These are phyloP conservation scores for Gryllus bimaculatus DNA, from an alignment of 1,140 invertebrate species.

Conservation along the genomic window DNA sequence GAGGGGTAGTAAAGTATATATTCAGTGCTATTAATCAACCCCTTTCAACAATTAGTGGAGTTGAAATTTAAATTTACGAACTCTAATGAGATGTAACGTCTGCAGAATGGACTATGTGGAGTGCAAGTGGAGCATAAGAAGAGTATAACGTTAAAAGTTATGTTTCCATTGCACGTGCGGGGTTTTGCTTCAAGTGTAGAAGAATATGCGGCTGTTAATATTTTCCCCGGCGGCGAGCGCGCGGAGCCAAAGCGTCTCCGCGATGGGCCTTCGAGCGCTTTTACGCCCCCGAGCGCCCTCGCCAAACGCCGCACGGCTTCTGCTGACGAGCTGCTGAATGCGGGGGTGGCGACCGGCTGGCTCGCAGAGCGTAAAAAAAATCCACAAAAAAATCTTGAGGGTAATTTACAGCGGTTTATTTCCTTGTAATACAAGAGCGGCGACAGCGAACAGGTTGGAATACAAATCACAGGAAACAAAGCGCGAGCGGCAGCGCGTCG, in stretches of 20 bases:
- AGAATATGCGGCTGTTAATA: not conserved
- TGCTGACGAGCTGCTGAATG: not conserved
- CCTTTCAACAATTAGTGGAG: too few species aligned
- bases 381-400: conserved; percentile 1
- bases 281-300: not conserved
- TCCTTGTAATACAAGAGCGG: conserved; percentile 10
- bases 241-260: not conserved
- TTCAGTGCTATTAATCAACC: too few species aligned
- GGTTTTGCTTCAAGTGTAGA: not conserved
- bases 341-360: not conserved
- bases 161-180: too few species aligned
- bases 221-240: not conserved
- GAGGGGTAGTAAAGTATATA: too few species aligned
- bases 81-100: too few species aligned
- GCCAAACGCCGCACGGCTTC: not conserved
- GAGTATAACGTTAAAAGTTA: too few species aligned
- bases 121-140: too few species aligned
- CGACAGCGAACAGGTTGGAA: conserved; percentile 15
- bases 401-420: conserved; percentile 15
- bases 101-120: too few species aligned
- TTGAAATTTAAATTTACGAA: too few species aligned
- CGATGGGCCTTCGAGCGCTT: not conserved
- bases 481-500: not conserved
- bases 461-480: conserved; percentile 8
- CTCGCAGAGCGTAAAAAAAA: not conserved